Evolutionary conservation across 2,888 invertebrate genomes (phyloP), one percentile per base, ranked within the genome.

Genomic region (Diaperis boleti): DNA sequence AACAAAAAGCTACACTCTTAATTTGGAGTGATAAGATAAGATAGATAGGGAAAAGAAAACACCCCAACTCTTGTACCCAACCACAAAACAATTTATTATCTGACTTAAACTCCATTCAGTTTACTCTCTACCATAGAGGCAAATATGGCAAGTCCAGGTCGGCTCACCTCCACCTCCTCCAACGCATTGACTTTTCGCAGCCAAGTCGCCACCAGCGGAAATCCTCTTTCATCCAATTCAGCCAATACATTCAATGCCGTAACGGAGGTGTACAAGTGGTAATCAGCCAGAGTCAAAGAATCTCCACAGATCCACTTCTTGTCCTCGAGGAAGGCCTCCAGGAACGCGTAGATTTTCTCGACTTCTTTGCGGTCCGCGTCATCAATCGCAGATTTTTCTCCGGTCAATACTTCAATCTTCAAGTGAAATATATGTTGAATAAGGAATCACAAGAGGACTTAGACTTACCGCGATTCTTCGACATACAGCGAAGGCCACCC

Each of bases 251-350:
- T 31, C 1, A 50, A 11, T 17, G 56, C 31, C 1, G 63, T 47
- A 3, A 61, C 10, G 1, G 60, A 49, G 1, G 62, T 20, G 41
- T 55, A 57, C 7, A 65, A 14, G 13, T 60, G 63, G 5, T 62
- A 64, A 44, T 67, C 67, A 7, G 67, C 67, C 15, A 67, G 47
- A 8, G 62, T 65, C 10, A 63, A 2, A 1, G 79, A 72, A 35
- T 85, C 79, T 0, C 83, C 84, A 17, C 85, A 85, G 55, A 85
- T 75, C 74, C 82, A 87, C 0, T 81, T 78, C 2, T 78, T 80
- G 2, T 76, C 76, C n/a, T n/a, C n/a, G 0, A 87, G 79, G 63
- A 83, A 85, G 1, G 69, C 73, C 64, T 86, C 85, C 18, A 85
- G 47, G 56, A 82, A 82, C 0, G 69, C 77, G 44, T 85, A 82